These are phyloP conservation scores for Clarias gariepinus DNA, from an alignment of 2,113 vertebrate species.

Conservation along the genomic window DNA sequence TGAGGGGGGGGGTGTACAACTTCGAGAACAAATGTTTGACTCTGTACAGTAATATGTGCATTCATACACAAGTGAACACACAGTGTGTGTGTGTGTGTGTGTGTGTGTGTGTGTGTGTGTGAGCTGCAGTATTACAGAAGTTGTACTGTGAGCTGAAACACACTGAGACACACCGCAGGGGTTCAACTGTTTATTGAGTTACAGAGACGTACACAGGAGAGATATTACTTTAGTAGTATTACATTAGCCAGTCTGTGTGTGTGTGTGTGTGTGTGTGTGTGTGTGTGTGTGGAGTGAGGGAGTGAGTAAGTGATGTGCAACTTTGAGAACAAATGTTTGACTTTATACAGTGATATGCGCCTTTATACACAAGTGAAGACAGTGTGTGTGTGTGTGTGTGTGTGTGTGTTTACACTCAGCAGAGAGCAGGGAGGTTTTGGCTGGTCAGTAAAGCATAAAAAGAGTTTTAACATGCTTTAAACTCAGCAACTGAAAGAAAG, in stretches of 20 bases:
- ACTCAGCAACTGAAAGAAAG: conserved; percentile 56
- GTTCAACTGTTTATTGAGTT: conserved; percentile 64
- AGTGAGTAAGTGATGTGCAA: conserved; percentile 31
- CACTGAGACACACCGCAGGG: conserved; percentile 36
- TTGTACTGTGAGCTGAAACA: neutral
- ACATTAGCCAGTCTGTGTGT: conserved; percentile 43
- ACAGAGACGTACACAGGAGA: conserved; percentile 59
- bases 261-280: conserved; percentile 50
- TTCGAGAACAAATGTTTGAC: too few relatives aligned
- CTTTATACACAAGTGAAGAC: too few relatives aligned
- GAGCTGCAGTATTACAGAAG: too few relatives aligned
- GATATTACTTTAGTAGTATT: conserved; percentile 52
- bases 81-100: too few relatives aligned
- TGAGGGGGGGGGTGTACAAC: too few relatives aligned
- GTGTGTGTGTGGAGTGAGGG: conserved; percentile 41
- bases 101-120: too few relatives aligned
- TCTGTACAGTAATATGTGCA: too few relatives aligned
- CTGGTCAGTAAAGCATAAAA: conserved; percentile 22
- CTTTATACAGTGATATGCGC: too few relatives aligned
- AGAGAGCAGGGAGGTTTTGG: neutral
- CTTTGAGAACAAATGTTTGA: too few relatives aligned
- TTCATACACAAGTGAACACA: too few relatives aligned
- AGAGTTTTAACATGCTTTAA: conserved; percentile 65
- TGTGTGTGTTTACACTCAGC: neutral
- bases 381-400: conserved; percentile 20